Conservation (phyloP, 2,797 vertebrate species). For the Danio albolineatus region DNA sequence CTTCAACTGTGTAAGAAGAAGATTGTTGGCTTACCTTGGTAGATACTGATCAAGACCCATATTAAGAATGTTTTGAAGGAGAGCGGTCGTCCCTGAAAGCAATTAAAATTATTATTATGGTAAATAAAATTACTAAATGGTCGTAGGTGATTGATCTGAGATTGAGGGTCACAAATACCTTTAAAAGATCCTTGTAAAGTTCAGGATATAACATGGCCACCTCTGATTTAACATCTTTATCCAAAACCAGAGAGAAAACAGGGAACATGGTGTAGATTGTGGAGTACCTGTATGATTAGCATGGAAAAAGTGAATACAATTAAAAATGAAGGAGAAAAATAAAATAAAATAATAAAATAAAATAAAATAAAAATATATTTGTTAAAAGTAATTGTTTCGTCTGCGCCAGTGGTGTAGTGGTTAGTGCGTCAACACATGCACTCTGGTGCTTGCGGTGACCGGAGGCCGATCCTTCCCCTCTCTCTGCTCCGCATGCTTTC, state of each 20-base stretch:
- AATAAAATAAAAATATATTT: too few species aligned
- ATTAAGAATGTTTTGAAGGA: constrained; percentile 98
- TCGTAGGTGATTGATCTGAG: background rate
- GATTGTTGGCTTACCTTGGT: constrained; percentile 88
- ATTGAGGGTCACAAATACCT: constrained; percentile 77
- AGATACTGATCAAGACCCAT: constrained; percentile 98
- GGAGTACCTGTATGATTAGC: constrained; percentile 83
- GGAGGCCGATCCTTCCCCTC: too few species aligned
- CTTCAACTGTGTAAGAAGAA: background rate
- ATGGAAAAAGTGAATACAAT: too few species aligned
- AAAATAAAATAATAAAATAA: too few species aligned
- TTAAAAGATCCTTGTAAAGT: constrained; percentile 97
- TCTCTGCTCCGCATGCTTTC: too few species aligned
- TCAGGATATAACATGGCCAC: constrained; percentile 99
- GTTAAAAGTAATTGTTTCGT: too few species aligned
- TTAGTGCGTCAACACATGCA: too few species aligned
- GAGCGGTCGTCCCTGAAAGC: constrained; percentile 89
- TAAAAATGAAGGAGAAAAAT: too few species aligned
- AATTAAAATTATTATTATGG: background rate
- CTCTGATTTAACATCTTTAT: constrained; percentile 98
- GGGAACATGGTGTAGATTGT: constrained; percentile 99
- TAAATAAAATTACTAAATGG: background rate
- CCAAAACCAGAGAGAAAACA: constrained; percentile 96
- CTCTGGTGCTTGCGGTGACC: too few species aligned
- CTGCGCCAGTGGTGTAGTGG: too few species aligned